Base-by-base conservation (phyloP, 2,888 invertebrate species). In the Drosophila pullipes region DNA sequence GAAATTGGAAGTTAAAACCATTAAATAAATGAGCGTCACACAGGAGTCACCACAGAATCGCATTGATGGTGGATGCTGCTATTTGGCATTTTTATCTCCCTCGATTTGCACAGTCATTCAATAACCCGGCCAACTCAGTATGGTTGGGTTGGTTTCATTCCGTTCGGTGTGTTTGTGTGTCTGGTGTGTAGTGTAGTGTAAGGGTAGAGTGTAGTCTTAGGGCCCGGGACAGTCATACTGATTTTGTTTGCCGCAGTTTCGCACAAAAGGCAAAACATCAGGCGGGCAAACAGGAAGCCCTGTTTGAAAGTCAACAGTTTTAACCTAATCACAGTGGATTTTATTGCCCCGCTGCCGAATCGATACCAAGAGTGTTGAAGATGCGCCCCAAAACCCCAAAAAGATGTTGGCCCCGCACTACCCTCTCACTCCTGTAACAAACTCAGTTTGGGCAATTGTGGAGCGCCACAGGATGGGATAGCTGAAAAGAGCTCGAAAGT, bases 281-380 rank as follows among this genome's bases (percentile, higher is more conserved):
- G 64, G 18, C 41, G 47, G 65, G 64, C 70, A 79, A 76, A 76
- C 76, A 72, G 89, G 81, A 76, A 75, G 75, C 81, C 69, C 75
- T 78, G 81, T 78, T 89, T 85, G 90, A 91, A 91, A 89, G 89
- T 89, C 91, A 89, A 91, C 91, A 91, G 91, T 91, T 89, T 91
- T 87, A 87, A 89, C 85, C 89, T 91, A 91, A 89, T 89, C 91
- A 89, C 81, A 89, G 85, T 82, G 90, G 90, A 89, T 90, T 89
- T 91, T 86, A 87, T 91, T 91, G 90, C 77, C 65, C 75, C 76
- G 54, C 79, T 62, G 69, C 74, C 65, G 74, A 87, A 89, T 87
- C 85, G 88, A 82, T 76, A 78, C 63, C 70, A 74, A 39, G 35
- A 49, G 35, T 35, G 47, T 37, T 35, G 35, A 75, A 49, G 76